phyloP scores from a whole-genome alignment of 2,888 invertebrate genomes.

The Gari tellinella region DNA sequence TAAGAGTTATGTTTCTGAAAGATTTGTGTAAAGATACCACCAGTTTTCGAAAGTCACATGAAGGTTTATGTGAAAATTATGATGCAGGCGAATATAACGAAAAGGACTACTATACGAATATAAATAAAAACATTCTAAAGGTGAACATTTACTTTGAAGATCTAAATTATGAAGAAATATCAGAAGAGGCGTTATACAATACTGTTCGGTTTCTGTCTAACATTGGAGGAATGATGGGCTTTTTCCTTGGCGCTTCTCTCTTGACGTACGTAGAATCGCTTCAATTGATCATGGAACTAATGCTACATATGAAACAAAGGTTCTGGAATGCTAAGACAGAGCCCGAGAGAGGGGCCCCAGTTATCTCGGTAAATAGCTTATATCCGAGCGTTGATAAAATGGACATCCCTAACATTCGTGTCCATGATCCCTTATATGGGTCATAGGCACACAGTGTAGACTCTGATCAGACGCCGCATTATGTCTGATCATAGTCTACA shows the following conservation, averaged over 20 bases:
- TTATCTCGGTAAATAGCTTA: too few species aligned
- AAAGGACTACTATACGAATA: neutral
- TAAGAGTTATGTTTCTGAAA: constrained; percentile 2
- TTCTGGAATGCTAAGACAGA: too few species aligned
- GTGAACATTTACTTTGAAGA: constrained; percentile 28
- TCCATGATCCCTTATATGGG: too few species aligned
- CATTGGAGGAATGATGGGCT: constrained; percentile 60
- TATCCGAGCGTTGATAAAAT: too few species aligned
- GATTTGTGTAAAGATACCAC: constrained; percentile 10
- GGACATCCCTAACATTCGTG: too few species aligned
- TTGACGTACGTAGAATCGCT: too few species aligned
- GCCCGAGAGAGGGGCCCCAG: too few species aligned
- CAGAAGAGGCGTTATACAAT: constrained; percentile 19
- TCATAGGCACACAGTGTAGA: too few species aligned
- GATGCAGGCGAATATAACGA: neutral
- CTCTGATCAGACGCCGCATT: too few species aligned
- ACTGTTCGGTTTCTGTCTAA: constrained; percentile 56
- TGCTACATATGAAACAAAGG: too few species aligned
- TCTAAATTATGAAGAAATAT: constrained; percentile 11
- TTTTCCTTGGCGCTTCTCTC: constrained; percentile 60
- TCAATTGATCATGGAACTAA: too few species aligned
- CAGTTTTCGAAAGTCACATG: constrained; percentile 4
- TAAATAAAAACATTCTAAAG: constrained; percentile 3
- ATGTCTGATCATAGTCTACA: too few species aligned
- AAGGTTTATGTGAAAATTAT: neutral